Evolutionary conservation across 1,140 invertebrate genomes (phyloP).

Genomic region (Grapholita molesta): DNA sequence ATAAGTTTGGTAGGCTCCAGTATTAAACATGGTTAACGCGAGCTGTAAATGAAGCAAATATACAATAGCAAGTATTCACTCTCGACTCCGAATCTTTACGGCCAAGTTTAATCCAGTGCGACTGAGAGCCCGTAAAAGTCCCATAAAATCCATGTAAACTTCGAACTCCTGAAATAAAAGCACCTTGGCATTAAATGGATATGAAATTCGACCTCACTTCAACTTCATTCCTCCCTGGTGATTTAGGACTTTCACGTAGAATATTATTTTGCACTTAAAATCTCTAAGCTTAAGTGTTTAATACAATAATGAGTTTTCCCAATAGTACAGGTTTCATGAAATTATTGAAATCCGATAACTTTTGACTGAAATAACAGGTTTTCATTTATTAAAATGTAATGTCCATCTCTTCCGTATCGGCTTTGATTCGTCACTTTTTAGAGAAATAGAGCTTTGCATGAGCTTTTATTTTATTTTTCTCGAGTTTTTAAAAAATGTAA

Average conservation of each 20-base stretch:
- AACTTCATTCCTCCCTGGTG: neutral
- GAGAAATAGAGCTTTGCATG: too few relatives aligned
- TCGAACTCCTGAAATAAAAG: conserved; percentile 19
- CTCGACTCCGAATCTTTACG: conserved; percentile 38
- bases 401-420: neutral
- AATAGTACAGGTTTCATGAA: neutral
- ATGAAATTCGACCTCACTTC: neutral
- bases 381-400: neutral
- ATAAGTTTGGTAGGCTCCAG: too few relatives aligned
- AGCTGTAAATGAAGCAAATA: neutral
- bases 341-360: neutral
- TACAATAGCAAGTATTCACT: neutral
- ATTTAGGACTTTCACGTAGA: neutral
- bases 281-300: neutral
- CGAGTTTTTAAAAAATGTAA: too few relatives aligned
- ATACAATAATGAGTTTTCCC: neutral
- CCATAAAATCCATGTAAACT: conserved; percentile 34
- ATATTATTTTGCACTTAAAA: neutral
- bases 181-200: conserved; percentile 3
- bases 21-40: neutral
- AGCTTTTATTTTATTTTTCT: too few relatives aligned
- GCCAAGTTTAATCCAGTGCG: conserved; percentile 24
- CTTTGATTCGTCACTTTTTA: neutral
- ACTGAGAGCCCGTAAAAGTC: conserved; percentile 30
- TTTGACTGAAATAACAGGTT: neutral